phyloP scores from a whole-genome alignment of 1,140 invertebrate species.

The Nephotettix cincticeps region DNA sequence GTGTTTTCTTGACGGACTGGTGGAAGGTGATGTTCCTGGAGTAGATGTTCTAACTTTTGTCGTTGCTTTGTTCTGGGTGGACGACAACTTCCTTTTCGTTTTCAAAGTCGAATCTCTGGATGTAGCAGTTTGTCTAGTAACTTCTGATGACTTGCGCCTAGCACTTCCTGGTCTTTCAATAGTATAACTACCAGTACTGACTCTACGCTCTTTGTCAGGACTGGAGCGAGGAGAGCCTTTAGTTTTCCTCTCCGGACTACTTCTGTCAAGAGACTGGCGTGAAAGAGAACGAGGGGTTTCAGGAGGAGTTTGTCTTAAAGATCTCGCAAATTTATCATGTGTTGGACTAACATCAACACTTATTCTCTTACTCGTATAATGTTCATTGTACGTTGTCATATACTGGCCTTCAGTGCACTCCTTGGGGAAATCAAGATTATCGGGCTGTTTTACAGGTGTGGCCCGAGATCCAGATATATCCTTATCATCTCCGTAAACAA shows the following conservation, averaged over 20 bases:
- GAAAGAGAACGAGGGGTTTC: constrained; percentile 50
- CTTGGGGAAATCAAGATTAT: constrained; percentile 34
- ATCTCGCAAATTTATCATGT: constrained; percentile 68
- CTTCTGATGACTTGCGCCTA: constrained; percentile 35
- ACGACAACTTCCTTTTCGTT: constrained; percentile 40
- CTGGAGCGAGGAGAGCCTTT: constrained; percentile 24
- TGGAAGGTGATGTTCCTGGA: constrained; percentile 39
- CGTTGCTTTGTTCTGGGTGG: constrained; percentile 37
- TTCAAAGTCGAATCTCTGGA: constrained; percentile 26
- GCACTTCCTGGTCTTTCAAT: constrained; percentile 35
- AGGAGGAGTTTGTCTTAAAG: constrained; percentile 57
- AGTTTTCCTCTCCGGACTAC: constrained; percentile 37
- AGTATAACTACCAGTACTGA: constrained; percentile 38
- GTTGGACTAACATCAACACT: constrained; percentile 63
- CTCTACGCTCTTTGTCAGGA: constrained; percentile 35
- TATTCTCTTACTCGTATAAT: constrained; percentile 57
- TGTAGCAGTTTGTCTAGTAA: constrained; percentile 6
- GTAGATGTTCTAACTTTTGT: constrained; percentile 41
- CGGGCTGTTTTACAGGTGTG: constrained; percentile 29
- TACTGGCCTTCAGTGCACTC: constrained; percentile 51
- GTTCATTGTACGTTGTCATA: constrained; percentile 58
- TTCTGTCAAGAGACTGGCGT: constrained; percentile 38
- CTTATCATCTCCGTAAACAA: constrained; percentile 29
- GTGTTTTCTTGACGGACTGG: constrained; percentile 35
- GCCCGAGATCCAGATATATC: neutral